Percentiles rank a stretch among this genome's conserved stretches.
Evolutionary conservation across 64 coral and sea anemone genomes (phyloP).

Genomic region (Astreopora myriophthalma): DNA sequence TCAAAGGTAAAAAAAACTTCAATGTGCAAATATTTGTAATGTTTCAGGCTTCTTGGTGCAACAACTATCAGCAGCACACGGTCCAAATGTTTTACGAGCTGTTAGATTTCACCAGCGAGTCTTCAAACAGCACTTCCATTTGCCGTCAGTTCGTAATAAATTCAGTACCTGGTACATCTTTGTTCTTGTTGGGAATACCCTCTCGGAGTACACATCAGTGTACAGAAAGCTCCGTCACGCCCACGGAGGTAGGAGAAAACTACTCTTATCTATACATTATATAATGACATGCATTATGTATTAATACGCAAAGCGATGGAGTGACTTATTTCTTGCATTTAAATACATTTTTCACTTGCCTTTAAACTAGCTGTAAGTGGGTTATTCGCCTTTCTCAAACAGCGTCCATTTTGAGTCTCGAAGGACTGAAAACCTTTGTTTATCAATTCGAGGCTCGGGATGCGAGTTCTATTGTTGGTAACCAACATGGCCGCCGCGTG

Average conservation of each 20-base stretch:
- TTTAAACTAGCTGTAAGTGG: no score
- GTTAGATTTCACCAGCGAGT: not conserved
- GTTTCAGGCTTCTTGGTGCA: conserved; percentile 18
- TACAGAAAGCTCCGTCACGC: not conserved
- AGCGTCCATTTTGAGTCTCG: no score
- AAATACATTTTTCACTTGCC: no score
- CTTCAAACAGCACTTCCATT: not conserved
- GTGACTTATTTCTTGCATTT: no score
- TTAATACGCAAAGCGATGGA: no score
- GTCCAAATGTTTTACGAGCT: conserved; percentile 12
- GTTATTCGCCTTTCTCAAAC: no score
- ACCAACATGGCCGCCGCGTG: no score
- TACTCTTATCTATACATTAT: not conserved
- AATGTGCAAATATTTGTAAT: not conserved
- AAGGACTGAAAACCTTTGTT: no score
- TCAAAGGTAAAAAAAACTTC: not conserved
- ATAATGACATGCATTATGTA: no score
- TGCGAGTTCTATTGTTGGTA: no score
- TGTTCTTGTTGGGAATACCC: not conserved
- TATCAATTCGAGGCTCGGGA: no score
- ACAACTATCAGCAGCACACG: conserved; percentile 1
- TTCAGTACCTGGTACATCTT: not conserved
- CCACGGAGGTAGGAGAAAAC: not conserved
- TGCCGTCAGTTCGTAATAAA: not conserved
- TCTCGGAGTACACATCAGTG: not conserved